phyloP scores from a whole-genome alignment of 2,797 vertebrate species.

The Kryptopterus vitreolus region DNA sequence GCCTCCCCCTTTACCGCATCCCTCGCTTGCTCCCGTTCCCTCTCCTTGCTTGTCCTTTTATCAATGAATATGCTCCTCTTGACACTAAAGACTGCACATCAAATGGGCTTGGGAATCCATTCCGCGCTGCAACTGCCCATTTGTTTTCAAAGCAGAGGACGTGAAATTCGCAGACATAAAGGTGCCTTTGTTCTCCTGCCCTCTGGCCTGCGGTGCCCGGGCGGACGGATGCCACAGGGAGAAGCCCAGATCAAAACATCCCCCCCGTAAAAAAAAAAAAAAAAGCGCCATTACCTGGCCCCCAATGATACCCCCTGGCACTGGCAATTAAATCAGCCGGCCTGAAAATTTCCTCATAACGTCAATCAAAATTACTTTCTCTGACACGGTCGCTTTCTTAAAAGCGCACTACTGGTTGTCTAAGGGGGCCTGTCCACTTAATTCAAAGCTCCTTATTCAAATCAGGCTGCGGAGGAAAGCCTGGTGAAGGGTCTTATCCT shows the following conservation, averaged over 20 bases:
- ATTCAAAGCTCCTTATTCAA: constrained; percentile 83
- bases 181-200: constrained; percentile 93
- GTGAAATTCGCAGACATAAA: constrained; percentile 84
- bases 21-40: constrained; percentile 24
- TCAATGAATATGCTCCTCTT: constrained; percentile 79
- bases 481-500: constrained; percentile 74
- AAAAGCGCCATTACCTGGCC: constrained; percentile 83
- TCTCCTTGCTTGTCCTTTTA: constrained; percentile 60
- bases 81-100: constrained; percentile 97
- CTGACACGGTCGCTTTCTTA: constrained; percentile 79
- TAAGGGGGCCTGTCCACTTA: constrained; percentile 79
- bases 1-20: constrained; percentile 32
- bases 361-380: constrained; percentile 94
- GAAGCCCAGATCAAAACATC: constrained; percentile 85
- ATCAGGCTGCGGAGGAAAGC: constrained; percentile 75
- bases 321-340: constrained; percentile 88
- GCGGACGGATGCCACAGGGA: constrained; percentile 82
- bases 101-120: constrained; percentile 95
- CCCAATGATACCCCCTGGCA: constrained; percentile 91
- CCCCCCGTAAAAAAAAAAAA: too few species aligned
- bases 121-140: constrained; percentile 91
- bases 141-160: constrained; percentile 88
- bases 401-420: constrained; percentile 74
- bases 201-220: constrained; percentile 90
- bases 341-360: constrained; percentile 79